Evolutionary conservation across 2,797 vertebrate species (phyloP).

Genomic region (Falco novaeseelandiae): DNA sequence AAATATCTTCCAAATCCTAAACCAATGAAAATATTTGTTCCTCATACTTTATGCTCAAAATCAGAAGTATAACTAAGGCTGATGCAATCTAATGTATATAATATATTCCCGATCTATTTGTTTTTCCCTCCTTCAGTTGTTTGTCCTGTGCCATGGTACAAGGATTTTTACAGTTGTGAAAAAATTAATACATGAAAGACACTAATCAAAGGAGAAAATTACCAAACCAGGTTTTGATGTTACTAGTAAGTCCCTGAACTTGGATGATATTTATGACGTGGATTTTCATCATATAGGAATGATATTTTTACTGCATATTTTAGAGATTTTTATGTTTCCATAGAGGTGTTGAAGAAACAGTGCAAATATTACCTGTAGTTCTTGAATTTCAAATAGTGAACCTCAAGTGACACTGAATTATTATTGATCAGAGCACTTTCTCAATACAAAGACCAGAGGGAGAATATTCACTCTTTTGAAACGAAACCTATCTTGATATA

Average conservation of each 20-base stretch:
- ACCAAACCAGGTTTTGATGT: neutral
- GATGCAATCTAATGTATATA: rapidly evolving
- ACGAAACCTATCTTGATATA: neutral
- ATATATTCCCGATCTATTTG: neutral
- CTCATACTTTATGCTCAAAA: neutral
- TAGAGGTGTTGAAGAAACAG: neutral
- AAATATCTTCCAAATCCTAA: neutral
- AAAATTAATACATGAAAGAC: neutral
- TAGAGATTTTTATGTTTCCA: neutral
- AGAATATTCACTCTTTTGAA: neutral
- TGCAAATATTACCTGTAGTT: neutral
- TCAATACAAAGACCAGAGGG: neutral
- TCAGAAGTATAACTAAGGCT: neutral
- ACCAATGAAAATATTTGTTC: neutral
- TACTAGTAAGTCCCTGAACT: neutral
- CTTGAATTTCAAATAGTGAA: constrained; percentile 14
- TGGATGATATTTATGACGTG: neutral
- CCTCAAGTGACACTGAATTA: neutral
- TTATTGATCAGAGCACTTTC: constrained; percentile 23
- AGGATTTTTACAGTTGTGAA: neutral
- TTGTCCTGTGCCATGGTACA: neutral
- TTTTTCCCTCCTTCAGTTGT: neutral
- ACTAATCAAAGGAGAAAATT: neutral
- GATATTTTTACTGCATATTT: neutral
- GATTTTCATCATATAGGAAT: neutral